phyloP scores from a whole-genome alignment of 2,888 invertebrate genomes.

The Periphyllus acericola region DNA sequence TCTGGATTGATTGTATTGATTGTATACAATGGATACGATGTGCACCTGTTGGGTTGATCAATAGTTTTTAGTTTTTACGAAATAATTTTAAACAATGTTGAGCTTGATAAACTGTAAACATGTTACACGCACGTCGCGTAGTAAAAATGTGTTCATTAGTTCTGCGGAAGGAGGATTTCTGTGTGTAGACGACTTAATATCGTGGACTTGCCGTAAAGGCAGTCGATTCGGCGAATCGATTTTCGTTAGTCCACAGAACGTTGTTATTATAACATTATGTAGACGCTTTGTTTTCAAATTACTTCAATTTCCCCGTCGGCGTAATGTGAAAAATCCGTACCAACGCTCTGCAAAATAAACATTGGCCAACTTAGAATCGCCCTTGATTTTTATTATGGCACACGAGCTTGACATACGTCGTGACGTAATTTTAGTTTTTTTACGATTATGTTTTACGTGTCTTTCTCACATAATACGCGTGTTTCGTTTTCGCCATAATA shows the following conservation, averaged over 20 bases:
- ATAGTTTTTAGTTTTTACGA: no score
- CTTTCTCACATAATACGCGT: background rate
- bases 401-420: background rate
- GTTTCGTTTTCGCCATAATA: background rate
- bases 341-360: background rate
- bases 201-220: background rate
- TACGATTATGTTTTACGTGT: background rate
- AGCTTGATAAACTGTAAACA: no score
- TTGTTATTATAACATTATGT: background rate
- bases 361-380: background rate
- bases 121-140: no score
- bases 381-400: background rate
- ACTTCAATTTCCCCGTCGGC: background rate
- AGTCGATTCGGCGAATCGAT: background rate
- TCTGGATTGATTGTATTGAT: no score
- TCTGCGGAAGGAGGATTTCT: no score
- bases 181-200: no score
- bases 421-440: background rate
- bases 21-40: no score
- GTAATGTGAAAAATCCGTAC: no score
- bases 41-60: no score
- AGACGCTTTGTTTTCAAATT: background rate
- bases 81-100: no score
- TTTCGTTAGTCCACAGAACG: background rate
- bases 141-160: no score